phyloP scores from a whole-genome alignment of 2,888 invertebrate genomes.

The Entomobrya multifasciata region DNA sequence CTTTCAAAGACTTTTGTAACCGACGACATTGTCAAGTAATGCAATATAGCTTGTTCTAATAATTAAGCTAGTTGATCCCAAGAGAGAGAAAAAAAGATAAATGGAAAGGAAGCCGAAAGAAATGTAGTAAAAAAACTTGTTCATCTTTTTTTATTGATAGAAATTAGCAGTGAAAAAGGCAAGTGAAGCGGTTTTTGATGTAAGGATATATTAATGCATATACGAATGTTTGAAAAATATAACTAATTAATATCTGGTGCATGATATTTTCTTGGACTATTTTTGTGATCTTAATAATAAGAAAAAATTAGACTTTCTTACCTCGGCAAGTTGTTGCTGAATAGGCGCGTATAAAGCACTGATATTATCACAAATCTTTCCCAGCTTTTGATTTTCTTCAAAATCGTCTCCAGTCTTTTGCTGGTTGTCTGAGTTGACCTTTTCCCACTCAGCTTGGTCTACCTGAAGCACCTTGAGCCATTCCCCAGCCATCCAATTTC shows the following conservation, averaged over 20 bases:
- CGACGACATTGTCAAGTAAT: conserved; percentile 14
- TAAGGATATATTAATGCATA: neutral
- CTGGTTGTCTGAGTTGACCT: neutral
- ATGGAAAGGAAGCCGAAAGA: no score
- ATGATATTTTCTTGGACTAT: no score
- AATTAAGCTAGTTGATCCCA: conserved; percentile 10
- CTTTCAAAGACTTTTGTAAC: neutral
- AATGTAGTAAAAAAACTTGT: neutral
- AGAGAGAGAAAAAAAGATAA: neutral
- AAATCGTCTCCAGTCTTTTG: neutral
- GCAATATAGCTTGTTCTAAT: neutral
- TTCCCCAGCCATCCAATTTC: conserved; percentile 66
- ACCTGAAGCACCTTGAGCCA: conserved; percentile 70
- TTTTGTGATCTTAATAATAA: neutral
- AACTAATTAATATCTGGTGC: no score
- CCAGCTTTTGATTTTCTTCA: conserved; percentile 9
- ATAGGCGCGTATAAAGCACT: conserved; percentile 54
- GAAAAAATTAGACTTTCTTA: neutral
- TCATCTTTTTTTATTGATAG: neutral
- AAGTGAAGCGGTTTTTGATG: neutral
- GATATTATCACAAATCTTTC: conserved; percentile 51
- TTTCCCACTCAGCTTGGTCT: conserved; percentile 58
- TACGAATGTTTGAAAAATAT: no score
- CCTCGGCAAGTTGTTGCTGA: conserved; percentile 71
- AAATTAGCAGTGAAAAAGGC: neutral